Conservation (phyloP, 2,113 vertebrate species). For the Chaetorhynchus papuensis region DNA sequence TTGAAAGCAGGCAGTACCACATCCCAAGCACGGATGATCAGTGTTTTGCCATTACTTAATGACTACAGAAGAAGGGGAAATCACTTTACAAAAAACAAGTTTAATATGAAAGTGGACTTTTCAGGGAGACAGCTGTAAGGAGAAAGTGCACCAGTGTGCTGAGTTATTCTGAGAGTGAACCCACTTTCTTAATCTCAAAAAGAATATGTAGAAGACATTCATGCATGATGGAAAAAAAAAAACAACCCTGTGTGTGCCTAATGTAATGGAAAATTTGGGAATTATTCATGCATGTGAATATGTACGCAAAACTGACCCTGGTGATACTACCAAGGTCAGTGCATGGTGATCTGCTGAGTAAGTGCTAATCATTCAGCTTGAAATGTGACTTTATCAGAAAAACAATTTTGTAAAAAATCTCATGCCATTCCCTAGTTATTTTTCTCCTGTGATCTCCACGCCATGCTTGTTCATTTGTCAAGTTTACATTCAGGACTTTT, state of each 20-base stretch:
- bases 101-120: background rate
- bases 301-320: background rate
- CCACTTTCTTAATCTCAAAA: background rate
- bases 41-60: background rate
- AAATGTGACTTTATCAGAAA: conserved; percentile 24
- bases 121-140: background rate
- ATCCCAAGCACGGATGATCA: background rate
- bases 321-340: background rate
- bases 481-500: background rate
- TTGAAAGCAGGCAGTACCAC: background rate
- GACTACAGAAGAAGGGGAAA: background rate
- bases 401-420: background rate
- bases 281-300: conserved; percentile 14
- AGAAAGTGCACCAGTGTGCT: background rate
- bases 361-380: conserved; percentile 22
- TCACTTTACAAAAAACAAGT: background rate
- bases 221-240: background rate
- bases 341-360: conserved; percentile 28
- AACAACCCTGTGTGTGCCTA: background rate
- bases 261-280: conserved; percentile 43
- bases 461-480: background rate
- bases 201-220: background rate
- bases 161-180: background rate
- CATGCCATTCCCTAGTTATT: background rate
- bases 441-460: background rate